Evolutionary conservation across 2,888 invertebrate species (phyloP), one percentile per base, ranked within the genome.

Genomic region (Idaea straminata): DNA sequence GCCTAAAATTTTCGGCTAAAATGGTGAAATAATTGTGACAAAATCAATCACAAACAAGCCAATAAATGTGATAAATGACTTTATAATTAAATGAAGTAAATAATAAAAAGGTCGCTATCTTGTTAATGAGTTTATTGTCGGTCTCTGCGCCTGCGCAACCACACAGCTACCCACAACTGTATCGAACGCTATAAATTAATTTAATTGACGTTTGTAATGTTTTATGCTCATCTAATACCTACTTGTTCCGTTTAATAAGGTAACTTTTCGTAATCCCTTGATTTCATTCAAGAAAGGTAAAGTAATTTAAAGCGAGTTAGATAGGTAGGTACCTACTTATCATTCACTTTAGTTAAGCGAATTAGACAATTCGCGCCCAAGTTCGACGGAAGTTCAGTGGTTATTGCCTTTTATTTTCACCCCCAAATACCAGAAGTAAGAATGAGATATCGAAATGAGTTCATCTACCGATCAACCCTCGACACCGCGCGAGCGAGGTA

Each of bases 381-480:
- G 47, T 47, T 47, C 47, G 47, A 47, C 47, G 61, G 57, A 62
- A 62, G 62, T 34, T 60, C 62, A 59, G 60, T 57, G 63, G 64
- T 35, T 72, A 77, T 75, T 81, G 79, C 69, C 77, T 71, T 82
- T 83, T 80, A 82, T 82, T 82, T 78, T 77, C 25, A 25, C 7
- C 47, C 47, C 47, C 47, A 47, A 47, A 13, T 47, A 10, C 47
- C 47, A n/a, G 70, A 68, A 71, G 71, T 66, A 78, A 77, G 74
- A 68, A 65, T 77, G 80, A 76, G 73, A 75, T 77, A 73, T 76
- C 77, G 74, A 73, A 84, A 84, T 80, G 81, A 84, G 76, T 82
- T 81, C 74, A 77, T 80, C 77, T 79, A 76, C 75, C 71, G 83
- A 86, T 85, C 83, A 80, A 73, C 76, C 78, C 75, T 62, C 57